Evolutionary conservation across 1,140 invertebrate species (phyloP), one percentile per base, ranked within the genome.

Genomic region (Cotesia glomerata): DNA sequence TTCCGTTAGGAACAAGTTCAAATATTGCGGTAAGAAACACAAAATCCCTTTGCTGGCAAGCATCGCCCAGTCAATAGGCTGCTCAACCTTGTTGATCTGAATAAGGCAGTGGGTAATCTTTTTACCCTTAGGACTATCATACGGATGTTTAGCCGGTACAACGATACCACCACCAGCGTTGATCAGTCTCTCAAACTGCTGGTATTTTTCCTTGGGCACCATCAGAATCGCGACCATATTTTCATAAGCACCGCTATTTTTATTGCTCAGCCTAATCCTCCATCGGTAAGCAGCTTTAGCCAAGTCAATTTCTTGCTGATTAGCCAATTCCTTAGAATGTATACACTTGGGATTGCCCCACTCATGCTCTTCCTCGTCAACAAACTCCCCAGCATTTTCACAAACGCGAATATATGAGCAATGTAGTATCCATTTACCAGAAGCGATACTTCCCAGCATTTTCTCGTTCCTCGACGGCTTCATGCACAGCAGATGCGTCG

Each of bases 381-480:
- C 79, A 78, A 97, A 96, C 66, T 79, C 78, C 0, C 90, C 90
- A 13, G 88, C 88, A 36, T 88, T 80, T 16, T 90, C 81, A 66
- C 92, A 94, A 58, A 91, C 88, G 11, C 91, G 89, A 7, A 97
- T 85, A 80, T 96, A 97, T 0, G 90, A 90, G 1, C 91, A 89
- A 80, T 95, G 93, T 7, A 97, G 82, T 2, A 97, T 89, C 95
- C 95, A 97, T 80, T 95, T 94, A 32, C 96, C 96, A 0, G 93
- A 89, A 0, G 96, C 95, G 49, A 97, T 91, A 75, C 92, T 92
- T 2, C 92, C 91, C 2, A 97, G 87, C 84, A 94, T 90, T 86
- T 97, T 97, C 88, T 97, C 95, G 81, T 94, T 96, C 74, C 94
- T 90, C 13, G 90, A 88, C 0, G 92, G 92, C 72, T 90, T 91